These are phyloP conservation scores for Cyprinodon diabolis DNA, from an alignment of 2,797 vertebrate genomes.

Conservation along the genomic window DNA sequence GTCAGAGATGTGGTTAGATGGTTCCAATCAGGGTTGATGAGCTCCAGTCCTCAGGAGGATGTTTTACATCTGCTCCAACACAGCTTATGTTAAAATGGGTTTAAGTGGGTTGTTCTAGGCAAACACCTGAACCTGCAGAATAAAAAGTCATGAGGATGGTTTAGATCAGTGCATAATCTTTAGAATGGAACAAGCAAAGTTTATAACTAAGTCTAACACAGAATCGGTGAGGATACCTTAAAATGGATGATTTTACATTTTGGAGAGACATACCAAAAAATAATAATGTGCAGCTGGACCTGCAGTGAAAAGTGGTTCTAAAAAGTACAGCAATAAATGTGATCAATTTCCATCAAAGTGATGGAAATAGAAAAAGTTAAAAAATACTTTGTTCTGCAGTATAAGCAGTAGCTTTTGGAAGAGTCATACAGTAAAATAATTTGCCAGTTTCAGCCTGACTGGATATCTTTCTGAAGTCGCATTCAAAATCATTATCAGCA, in stretches of 20 bases:
- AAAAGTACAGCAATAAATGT: no score
- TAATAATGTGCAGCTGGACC: background rate
- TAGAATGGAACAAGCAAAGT: background rate
- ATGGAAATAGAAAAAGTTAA: background rate
- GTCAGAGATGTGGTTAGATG: background rate
- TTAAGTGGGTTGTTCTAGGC: no score
- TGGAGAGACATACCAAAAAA: background rate
- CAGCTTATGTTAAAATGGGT: background rate
- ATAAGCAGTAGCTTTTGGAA: background rate
- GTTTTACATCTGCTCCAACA: background rate
- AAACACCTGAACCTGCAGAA: background rate
- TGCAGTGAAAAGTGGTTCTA: background rate
- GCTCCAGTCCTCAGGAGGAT: background rate
- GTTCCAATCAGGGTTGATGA: background rate
- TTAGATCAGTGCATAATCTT: background rate
- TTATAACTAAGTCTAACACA: background rate
- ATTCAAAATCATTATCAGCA: constrained; percentile 35
- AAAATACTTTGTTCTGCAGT: background rate
- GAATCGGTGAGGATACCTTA: background rate
- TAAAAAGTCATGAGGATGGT: background rate
- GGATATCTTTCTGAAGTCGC: constrained; percentile 33
- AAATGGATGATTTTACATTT: background rate
- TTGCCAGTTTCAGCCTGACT: background rate
- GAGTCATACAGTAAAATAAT: background rate
- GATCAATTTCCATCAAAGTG: background rate